Evolutionary conservation across 2,888 invertebrate genomes (phyloP), one percentile per base, ranked within the genome.

Genomic region (Alsophila aescularia): DNA sequence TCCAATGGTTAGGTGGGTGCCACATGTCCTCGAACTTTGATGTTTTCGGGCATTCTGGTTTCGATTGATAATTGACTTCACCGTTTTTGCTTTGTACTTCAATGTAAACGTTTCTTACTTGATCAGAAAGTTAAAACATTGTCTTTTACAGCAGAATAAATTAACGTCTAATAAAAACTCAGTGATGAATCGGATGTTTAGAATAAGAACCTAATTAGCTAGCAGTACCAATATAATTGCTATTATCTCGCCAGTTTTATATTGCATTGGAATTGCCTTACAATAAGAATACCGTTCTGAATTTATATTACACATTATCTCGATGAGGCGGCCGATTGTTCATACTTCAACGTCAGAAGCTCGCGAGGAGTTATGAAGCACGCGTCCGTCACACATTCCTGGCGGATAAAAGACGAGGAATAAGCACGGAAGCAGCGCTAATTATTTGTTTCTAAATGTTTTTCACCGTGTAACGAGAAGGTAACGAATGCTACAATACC

Each of bases 231-330:
- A n/a, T n/a, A 66, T 69, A 57, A 69, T 72, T 73, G 73, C 70
- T 70, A 69, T 67, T 77, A 73, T 74, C 74, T 69, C 66, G 67
- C 62, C 70, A 71, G 70, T 66, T 53, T 66, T 72, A 75, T 73
- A 76, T 72, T 66, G 70, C 73, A 66, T 75, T 72, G 63, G 66
- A 59, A 59, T 59, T 58, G 55, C 58, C 58, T 58, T 62, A 42
- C 43, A 76, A 74, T 68, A 77, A 77, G 73, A 77, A 73, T 73
- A 74, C 71, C 72, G 75, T 77, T 77, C 70, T 83, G 85, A 82
- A 85, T 85, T 83, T 84, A 80, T 84, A 84, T 83, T 77, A 80
- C 76, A 75, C 71, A 83, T 83, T 84, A 84, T 75, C 78, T 75
- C 76, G 62, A 73, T 67, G 73, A n/a, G n/a, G 76, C 69, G 68